These are phyloP conservation scores for Pangasianodon hypophthalmus DNA, from an alignment of 2,113 vertebrate species.

Conservation along the genomic window DNA sequence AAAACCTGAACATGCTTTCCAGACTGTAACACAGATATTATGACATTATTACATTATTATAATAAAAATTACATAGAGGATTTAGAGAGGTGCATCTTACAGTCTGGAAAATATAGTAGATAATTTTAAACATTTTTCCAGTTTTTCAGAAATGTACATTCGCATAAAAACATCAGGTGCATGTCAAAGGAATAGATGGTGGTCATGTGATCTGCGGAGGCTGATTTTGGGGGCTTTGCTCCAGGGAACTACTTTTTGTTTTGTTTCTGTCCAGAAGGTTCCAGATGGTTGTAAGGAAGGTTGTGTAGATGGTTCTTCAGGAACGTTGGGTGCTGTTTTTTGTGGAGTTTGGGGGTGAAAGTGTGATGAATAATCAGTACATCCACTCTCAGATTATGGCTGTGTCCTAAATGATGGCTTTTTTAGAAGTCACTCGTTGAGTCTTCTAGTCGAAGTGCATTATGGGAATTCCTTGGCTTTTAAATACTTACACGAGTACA, in stretches of 20 bases:
- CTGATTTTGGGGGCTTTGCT: not conserved
- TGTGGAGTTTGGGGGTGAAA: slow-evolving; percentile 34
- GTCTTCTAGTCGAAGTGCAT: not conserved
- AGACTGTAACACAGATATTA: not conserved
- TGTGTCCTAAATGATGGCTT: not conserved
- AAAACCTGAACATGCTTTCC: not conserved
- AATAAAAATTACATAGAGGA: not conserved
- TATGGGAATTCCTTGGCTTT: not conserved
- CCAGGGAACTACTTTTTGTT: not conserved
- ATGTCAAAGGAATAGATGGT: not conserved
- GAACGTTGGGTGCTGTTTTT: not conserved
- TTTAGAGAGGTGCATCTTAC: not conserved
- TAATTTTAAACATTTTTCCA: not conserved
- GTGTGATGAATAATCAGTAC: slow-evolving; percentile 19
- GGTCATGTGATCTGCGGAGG: not conserved
- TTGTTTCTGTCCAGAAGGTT: slow-evolving; percentile 38
- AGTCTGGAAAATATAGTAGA: not conserved
- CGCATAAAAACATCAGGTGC: not conserved
- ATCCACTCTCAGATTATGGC: not conserved
- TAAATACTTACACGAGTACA: not conserved
- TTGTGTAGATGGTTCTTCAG: too few relatives aligned
- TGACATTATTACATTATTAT: not conserved
- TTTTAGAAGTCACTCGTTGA: too few relatives aligned
- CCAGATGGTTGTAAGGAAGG: slow-evolving; percentile 9
- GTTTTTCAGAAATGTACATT: too few relatives aligned